Evolutionary conservation across 2,797 vertebrate species (phyloP).

Genomic region (Coreius guichenoti): DNA sequence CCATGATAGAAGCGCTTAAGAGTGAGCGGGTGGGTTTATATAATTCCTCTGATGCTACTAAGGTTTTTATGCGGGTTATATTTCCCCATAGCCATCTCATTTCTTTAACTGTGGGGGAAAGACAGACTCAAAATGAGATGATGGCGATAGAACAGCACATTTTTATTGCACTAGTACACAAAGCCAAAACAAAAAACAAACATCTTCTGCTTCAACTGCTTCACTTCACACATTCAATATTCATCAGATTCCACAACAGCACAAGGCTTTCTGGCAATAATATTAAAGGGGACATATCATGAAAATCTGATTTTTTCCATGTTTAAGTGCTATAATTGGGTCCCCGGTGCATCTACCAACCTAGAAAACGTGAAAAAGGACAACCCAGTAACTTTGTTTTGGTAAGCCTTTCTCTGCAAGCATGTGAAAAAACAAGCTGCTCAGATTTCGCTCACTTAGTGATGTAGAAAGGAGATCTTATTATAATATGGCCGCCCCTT

Average conservation of each 20-base stretch:
- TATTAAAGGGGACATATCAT: too few species aligned
- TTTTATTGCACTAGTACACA: background rate
- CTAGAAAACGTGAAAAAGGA: too few species aligned
- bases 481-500: too few species aligned
- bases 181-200: background rate
- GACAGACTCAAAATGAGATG: slow-evolving; percentile 22
- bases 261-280: background rate
- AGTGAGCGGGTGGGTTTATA: slow-evolving; percentile 26
- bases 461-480: too few species aligned
- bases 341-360: too few species aligned
- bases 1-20: slow-evolving; percentile 34
- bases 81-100: slow-evolving; percentile 37
- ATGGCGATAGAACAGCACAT: background rate
- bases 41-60: slow-evolving; percentile 16
- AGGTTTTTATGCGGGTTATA: slow-evolving; percentile 20
- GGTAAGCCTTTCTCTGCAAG: too few species aligned
- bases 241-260: slow-evolving; percentile 22
- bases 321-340: too few species aligned
- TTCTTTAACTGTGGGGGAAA: background rate
- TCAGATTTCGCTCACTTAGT: too few species aligned
- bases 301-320: too few species aligned
- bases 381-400: too few species aligned
- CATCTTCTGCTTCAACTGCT: background rate
- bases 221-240: background rate
- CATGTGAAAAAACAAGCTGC: too few species aligned